Conservation (phyloP, 2,888 invertebrate species). For the Drepanosiphum platanoidis region DNA sequence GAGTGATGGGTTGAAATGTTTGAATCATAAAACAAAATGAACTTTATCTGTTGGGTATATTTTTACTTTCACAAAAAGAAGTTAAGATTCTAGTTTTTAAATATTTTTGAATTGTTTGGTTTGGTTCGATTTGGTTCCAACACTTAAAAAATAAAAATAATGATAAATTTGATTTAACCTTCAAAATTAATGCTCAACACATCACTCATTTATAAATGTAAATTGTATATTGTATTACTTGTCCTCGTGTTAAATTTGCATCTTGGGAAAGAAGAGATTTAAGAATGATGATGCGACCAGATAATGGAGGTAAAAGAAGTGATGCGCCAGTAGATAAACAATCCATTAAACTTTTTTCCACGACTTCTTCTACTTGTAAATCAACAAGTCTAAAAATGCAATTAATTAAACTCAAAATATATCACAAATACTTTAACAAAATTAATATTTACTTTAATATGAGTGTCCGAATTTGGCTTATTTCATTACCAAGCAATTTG, state of each 20-base stretch:
- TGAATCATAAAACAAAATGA: no score
- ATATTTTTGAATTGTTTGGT: no score
- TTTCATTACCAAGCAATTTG: constrained; percentile 70
- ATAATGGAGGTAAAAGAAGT: constrained; percentile 72
- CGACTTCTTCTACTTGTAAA: constrained; percentile 69
- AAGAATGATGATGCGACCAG: constrained; percentile 72
- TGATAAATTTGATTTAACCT: no score
- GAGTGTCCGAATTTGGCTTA: constrained; percentile 70
- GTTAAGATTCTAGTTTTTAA: no score
- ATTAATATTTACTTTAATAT: constrained; percentile 68
- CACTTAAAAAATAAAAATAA: background rate
- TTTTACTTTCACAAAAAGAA: no score
- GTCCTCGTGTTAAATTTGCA: constrained; percentile 71
- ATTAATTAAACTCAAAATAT: background rate
- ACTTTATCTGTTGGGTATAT: no score
- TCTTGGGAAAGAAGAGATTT: constrained; percentile 71
- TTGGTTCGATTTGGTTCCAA: no score
- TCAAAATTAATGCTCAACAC: no score
- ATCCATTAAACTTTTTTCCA: constrained; percentile 71
- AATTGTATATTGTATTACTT: no score
- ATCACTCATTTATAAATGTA: no score
- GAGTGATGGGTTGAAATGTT: no score
- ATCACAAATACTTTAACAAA: constrained; percentile 64
- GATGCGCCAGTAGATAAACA: constrained; percentile 73
- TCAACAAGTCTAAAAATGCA: constrained; percentile 65